These are phyloP conservation scores for Fringilla coelebs DNA, from an alignment of 2,797 vertebrate genomes.

Conservation along the genomic window DNA sequence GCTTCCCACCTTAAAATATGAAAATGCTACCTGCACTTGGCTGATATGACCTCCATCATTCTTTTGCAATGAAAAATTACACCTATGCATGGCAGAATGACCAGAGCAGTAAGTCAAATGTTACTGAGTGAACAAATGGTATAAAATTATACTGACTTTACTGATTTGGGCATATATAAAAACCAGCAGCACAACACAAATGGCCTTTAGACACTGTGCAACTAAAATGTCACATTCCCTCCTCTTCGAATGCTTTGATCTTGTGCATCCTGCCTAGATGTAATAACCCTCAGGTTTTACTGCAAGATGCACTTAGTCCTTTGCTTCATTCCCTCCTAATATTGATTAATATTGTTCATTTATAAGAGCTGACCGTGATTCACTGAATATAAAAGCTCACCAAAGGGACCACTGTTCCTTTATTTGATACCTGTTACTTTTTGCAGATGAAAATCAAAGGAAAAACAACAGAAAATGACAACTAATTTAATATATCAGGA, in stretches of 20 bases:
- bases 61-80: background rate
- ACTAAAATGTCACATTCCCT: background rate
- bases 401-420: background rate
- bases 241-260: background rate
- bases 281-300: background rate
- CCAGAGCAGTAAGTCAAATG: background rate
- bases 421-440: background rate
- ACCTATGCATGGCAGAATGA: background rate
- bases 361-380: background rate
- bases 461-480: background rate
- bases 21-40: background rate
- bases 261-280: background rate
- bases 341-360: background rate
- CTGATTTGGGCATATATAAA: background rate
- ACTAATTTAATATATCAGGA: background rate
- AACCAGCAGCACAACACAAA: background rate
- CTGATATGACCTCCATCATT: background rate
- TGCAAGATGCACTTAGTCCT: background rate
- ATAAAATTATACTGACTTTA: background rate
- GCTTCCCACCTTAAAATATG: background rate
- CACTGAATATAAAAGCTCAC: background rate
- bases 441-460: background rate
- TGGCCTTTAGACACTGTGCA: background rate
- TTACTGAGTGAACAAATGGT: background rate
- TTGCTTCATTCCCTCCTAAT: background rate